Evolutionary conservation across 1,140 invertebrate genomes (phyloP).

Genomic region (Nasonia vitripennis): DNA sequence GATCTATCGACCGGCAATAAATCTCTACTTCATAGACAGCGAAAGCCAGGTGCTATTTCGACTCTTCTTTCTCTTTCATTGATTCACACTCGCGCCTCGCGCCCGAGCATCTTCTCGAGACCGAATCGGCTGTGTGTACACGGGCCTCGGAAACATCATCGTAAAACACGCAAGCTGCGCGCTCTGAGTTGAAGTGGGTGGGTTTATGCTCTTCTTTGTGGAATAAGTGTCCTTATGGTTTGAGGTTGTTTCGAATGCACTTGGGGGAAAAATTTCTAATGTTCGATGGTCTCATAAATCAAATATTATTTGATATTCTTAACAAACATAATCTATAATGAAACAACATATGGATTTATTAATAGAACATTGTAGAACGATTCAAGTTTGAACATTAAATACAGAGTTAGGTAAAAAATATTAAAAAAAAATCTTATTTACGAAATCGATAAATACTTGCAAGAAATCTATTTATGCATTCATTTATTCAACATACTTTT

Average conservation of each 20-base stretch:
- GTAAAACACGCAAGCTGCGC: not conserved
- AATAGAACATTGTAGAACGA: no score
- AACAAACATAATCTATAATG: no score
- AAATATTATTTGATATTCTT: no score
- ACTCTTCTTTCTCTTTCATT: slow-evolving; percentile 5
- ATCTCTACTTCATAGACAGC: not conserved
- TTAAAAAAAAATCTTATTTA: no score
- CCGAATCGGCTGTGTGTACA: not conserved
- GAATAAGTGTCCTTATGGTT: not conserved
- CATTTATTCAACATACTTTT: no score
- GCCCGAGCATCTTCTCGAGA: not conserved
- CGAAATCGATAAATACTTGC: no score
- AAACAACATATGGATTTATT: no score
- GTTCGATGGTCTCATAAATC: no score
- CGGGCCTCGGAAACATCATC: not conserved
- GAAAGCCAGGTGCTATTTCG: slow-evolving; percentile 24
- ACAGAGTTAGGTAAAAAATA: no score
- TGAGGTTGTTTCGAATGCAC: not conserved
- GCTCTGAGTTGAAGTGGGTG: not conserved
- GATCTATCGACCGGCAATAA: not conserved
- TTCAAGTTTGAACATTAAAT: no score
- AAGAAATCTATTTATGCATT: no score
- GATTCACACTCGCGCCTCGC: not conserved
- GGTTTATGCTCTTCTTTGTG: not conserved
- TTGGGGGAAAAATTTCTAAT: no score